Percentiles rank a stretch among this genome's conserved stretches.
These are phyloP conservation scores for Ptilonorhynchus violaceus DNA, from an alignment of 2,113 vertebrate species.

Conservation along the genomic window DNA sequence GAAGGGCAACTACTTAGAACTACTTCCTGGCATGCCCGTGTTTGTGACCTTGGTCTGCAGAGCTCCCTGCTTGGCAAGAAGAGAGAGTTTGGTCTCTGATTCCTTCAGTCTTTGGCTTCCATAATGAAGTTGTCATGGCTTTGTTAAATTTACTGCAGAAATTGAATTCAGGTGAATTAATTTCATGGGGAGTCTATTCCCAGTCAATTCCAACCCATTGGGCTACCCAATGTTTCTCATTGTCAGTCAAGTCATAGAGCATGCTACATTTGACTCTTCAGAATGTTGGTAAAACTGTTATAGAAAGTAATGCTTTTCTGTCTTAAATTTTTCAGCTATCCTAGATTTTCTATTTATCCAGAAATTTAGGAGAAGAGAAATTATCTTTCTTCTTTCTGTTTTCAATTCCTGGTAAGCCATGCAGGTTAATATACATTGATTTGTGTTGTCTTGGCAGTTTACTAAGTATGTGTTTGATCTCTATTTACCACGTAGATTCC, in stretches of 20 bases:
- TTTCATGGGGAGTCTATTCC: not conserved
- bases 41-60: not conserved
- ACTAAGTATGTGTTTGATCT: not conserved
- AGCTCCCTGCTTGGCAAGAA: not conserved
- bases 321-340: not conserved
- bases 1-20: not conserved
- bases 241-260: not conserved
- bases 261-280: not conserved
- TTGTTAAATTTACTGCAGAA: not conserved
- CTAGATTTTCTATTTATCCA: not conserved
- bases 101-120: not conserved
- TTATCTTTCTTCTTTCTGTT: not conserved
- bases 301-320: not conserved
- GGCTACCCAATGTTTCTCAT: not conserved
- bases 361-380: not conserved
- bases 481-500: not conserved
- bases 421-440: not conserved
- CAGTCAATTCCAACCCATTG: not conserved
- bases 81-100: not conserved
- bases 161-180: not conserved
- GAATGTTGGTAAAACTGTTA: not conserved
- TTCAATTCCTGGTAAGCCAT: not conserved
- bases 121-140: not conserved
- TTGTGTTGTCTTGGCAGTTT: not conserved
- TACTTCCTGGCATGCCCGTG: accelerated